Base-by-base conservation (phyloP, 1,140 invertebrate genomes). In the Apis dorsata region DNA sequence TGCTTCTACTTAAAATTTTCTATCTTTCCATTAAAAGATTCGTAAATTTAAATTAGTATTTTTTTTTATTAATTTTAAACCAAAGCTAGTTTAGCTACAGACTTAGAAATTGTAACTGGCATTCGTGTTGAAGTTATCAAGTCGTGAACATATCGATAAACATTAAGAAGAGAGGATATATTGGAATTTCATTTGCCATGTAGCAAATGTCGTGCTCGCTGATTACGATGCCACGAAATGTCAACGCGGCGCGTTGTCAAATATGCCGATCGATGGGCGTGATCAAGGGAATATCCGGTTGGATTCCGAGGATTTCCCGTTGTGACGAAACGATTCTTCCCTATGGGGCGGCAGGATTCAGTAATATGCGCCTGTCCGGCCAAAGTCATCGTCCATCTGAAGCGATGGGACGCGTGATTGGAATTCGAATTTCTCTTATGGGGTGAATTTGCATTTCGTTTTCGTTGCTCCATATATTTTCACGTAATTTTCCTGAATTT, bases 191-290 rank as follows among this genome's bases (percentile, higher is more conserved):
- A 24, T 74, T 63, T 55, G 44, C 55, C 72, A 21, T 44, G 55
- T 74, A 80, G 85, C 71, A 76, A 83, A 87, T 76, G 81, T 86
- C 65, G 75, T 60, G 55, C 70, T 17, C 59, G 70, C 70, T 68
- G 76, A 85, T 86, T 83, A 83, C 76, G 55, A 75, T 49, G 59
- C 17, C 70, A 69, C 62, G 70, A 86, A 79, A 79, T 68, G 71
- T 59, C 53, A 81, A 66, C 72, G 28, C 19, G 71, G 28, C 49
- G 53, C 51, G 79, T 81, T 55, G 63, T 68, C 79, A 68, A 81
- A 75, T 65, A 34, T 63, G 70, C 15, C 53, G 51, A 51, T 73
- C 71, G 79, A 75, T 57, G 19, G 49, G 34, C 28, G 51, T 13
- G 51, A 68, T 55, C 60, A 15, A 51, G 60, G 60, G 24, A 44